Evolutionary conservation across 2,113 vertebrate genomes (phyloP), one percentile per base, ranked within the genome.

Genomic region (Corvus cornix): DNA sequence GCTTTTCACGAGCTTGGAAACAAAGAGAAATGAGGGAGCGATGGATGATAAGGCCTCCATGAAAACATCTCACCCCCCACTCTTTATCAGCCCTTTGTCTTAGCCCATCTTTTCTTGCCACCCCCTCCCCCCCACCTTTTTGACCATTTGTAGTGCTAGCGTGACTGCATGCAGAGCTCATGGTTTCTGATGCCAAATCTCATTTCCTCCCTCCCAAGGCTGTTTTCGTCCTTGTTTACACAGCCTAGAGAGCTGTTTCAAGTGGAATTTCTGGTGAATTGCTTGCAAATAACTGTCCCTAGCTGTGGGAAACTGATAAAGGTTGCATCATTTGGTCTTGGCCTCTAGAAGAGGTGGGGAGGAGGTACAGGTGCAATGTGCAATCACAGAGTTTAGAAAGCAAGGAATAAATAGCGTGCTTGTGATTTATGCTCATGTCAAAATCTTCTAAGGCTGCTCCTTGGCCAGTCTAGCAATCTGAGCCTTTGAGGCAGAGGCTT

Each of bases 141-240:
- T 63, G 15, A 64, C n/a, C n/a, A 49, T 60, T 93, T 94, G 77
- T 69, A 73, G 41, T 51, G 66, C 44, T 91, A 41, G 44, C 37
- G 2, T 95, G 94, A 49, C 58, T 91, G 62, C 87, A 41, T 31
- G 49, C 52, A 82, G 44, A 92, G 27, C 59, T 94, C 27, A 35
- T 0, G 4, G 41, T 35, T 94, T 83, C 52, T 89, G 55, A 67
- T 86, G 86, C 88, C 72, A 84, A 77, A 78, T 27, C 64, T 84
- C 11, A 87, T 93, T 94, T 95, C 83, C 90, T 93, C 76, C 30
- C 22, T 95, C 60, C 72, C 79, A 95, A 93, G 90, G 73, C 79
- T 46, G 23, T 93, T 95, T 93, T 88, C 90, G 70, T 80, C 79
- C 92, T 92, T 93, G 92, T 94, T 95, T 95, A 96, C n/a, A 85